Percentiles rank a stretch among this genome's conserved stretches.
Evolutionary conservation across 1,140 invertebrate genomes (phyloP).

Genomic region (Tetragonula clypearis): DNA sequence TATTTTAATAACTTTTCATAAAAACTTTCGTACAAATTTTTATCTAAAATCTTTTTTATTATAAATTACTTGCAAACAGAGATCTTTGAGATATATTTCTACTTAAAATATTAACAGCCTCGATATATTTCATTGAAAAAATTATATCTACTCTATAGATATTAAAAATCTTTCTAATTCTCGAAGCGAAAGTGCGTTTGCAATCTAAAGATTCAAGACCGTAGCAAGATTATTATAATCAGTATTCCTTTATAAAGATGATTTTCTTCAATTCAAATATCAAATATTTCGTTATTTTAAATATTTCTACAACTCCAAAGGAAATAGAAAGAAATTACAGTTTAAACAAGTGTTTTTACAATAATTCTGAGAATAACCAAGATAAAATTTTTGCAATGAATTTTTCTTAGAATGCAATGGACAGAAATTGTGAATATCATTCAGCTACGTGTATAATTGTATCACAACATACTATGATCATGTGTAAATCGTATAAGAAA

Average conservation of each 20-base stretch:
- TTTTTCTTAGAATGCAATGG: neutral
- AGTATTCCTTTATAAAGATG: neutral
- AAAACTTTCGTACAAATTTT: no score
- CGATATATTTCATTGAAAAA: no score
- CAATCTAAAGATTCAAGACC: neutral
- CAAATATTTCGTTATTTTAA: neutral
- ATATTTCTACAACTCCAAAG: neutral
- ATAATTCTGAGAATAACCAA: neutral
- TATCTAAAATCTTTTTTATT: no score
- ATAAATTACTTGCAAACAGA: no score
- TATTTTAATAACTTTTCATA: neutral
- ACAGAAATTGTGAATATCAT: conserved; percentile 11
- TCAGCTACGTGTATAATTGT: conserved; percentile 56
- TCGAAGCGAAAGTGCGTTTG: neutral
- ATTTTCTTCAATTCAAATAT: neutral
- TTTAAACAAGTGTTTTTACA: neutral
- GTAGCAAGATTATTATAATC: neutral
- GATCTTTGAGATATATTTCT: no score
- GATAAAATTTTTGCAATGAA: neutral
- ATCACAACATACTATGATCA: conserved; percentile 60
- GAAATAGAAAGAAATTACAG: neutral
- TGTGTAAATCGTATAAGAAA: neutral
- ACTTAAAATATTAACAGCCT: no score
- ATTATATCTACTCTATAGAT: no score
- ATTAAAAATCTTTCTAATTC: neutral